phyloP scores from a whole-genome alignment of 2,888 invertebrate species.

The Macropis europaea region DNA sequence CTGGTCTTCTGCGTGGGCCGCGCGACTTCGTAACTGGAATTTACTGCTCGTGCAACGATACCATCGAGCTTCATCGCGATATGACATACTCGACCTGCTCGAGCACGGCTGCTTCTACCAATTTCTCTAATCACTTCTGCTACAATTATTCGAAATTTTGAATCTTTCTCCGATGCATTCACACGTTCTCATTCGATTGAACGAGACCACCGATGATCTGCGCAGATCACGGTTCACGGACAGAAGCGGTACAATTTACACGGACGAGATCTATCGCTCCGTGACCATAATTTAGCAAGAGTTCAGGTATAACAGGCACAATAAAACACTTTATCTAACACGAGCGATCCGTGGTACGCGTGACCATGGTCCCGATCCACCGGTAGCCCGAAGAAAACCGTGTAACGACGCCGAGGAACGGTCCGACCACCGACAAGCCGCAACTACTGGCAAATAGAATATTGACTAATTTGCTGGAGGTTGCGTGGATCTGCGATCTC shows the following conservation, averaged over 20 bases:
- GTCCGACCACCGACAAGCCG: constrained; percentile 11
- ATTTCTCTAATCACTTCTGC: too few relatives aligned
- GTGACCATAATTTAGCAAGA: too few relatives aligned
- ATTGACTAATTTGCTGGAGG: constrained; percentile 47
- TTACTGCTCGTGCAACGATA: constrained; percentile 12
- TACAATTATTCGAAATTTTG: too few relatives aligned
- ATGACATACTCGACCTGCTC: background rate
- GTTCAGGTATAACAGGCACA: background rate
- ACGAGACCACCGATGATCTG: too few relatives aligned
- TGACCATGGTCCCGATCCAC: background rate
- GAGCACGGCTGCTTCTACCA: too few relatives aligned
- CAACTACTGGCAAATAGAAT: constrained; percentile 38
- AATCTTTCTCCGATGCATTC: too few relatives aligned
- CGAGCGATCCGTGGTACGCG: constrained; percentile 6
- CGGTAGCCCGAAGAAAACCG: constrained; percentile 3
- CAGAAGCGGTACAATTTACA: too few relatives aligned
- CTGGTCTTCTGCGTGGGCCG: constrained; percentile 2
- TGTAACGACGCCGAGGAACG: constrained; percentile 14
- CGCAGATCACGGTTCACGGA: too few relatives aligned
- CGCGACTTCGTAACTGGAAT: constrained; percentile 15
- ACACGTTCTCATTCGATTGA: too few relatives aligned
- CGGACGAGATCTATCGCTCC: too few relatives aligned
- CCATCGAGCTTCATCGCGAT: background rate
- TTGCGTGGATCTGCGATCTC: constrained; percentile 33
- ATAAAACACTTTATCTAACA: constrained; percentile 20